Evolutionary conservation across 1,140 invertebrate genomes (phyloP).

Genomic region (Atta texana): DNA sequence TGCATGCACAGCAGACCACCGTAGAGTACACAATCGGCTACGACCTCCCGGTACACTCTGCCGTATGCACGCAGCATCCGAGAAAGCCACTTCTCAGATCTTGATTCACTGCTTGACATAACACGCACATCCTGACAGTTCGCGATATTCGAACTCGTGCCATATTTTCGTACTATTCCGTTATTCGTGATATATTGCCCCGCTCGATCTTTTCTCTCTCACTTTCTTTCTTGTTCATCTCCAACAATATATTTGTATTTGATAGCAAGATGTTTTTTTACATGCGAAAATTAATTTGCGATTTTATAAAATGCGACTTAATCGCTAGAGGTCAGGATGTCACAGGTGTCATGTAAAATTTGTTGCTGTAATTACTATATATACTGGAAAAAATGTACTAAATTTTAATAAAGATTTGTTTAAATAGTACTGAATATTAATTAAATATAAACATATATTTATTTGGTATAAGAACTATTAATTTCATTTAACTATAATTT

Average conservation of each 20-base stretch:
- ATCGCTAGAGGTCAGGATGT: not conserved
- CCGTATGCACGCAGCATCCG: conserved; percentile 28
- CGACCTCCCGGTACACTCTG: conserved; percentile 59
- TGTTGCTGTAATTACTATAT: not conserved
- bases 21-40: conserved; percentile 65
- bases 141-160: conserved; percentile 45
- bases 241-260: not conserved
- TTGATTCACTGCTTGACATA: conserved; percentile 70
- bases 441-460: too few relatives aligned
- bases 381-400: too few relatives aligned
- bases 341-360: not conserved
- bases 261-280: not conserved
- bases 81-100: conserved; percentile 53
- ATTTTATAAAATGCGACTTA: not conserved
- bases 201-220: not conserved
- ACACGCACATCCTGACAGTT: conserved; percentile 44
- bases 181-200: not conserved
- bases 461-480: too few relatives aligned
- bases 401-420: too few relatives aligned
- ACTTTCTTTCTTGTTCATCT: not conserved
- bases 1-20: conserved; percentile 38
- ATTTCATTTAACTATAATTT: too few relatives aligned
- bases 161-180: not conserved
- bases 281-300: not conserved
- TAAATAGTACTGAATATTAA: too few relatives aligned